Evolutionary conservation across 2,888 invertebrate genomes (phyloP).

Genomic region (Amphiduros pacificus): DNA sequence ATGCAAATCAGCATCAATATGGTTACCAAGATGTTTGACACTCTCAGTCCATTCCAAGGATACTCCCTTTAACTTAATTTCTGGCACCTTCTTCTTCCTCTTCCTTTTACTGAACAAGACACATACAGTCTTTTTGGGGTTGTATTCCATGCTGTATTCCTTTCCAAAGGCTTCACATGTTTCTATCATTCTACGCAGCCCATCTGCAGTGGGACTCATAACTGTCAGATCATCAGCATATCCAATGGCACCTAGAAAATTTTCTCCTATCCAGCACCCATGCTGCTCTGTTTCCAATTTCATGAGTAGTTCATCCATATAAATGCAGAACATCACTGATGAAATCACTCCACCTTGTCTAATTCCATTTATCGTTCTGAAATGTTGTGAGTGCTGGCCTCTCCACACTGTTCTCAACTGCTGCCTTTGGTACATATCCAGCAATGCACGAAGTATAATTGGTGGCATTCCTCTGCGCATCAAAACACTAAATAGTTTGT

Average conservation of each 20-base stretch:
- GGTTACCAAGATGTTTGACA: no score
- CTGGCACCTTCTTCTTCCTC: no score
- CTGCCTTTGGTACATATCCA: background rate
- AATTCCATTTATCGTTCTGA: background rate
- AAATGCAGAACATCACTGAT: background rate
- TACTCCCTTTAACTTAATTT: no score
- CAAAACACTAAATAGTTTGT: background rate
- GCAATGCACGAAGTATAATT: background rate
- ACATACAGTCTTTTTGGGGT: no score
- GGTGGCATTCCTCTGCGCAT: background rate
- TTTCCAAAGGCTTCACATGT: no score
- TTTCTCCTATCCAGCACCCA: constrained; percentile 1
- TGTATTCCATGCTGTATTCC: no score
- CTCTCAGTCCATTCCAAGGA: no score
- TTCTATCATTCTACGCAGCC: no score
- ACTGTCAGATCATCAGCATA: constrained; percentile 3
- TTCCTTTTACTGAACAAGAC: no score
- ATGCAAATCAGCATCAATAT: no score
- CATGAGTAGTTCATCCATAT: constrained; percentile 3
- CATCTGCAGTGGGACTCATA: background rate
- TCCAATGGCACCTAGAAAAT: constrained; percentile 1
- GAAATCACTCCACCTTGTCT: background rate
- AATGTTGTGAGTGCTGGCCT: background rate
- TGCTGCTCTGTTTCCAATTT: background rate
- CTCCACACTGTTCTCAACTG: background rate